Percentiles rank a stretch among this genome's conserved stretches.
Conservation (phyloP, 2,113 vertebrate species). For the Elgaria multicarinata region DNA sequence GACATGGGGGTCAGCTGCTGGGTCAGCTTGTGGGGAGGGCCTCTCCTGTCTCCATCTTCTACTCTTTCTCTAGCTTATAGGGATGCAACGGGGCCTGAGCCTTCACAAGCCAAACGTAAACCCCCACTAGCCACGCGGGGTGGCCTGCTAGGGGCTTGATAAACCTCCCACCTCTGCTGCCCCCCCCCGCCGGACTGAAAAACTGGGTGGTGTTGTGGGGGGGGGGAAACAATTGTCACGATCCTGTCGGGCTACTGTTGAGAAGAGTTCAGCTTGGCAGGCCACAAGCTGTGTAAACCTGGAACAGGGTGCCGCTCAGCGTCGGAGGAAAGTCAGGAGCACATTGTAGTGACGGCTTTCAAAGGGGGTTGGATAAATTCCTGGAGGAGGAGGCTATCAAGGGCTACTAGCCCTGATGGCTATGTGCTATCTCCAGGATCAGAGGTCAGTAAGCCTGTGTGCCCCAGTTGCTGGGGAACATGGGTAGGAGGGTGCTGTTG, state of each 20-base stretch:
- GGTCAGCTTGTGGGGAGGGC: not conserved
- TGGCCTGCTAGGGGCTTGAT: not conserved
- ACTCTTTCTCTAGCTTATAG: not conserved
- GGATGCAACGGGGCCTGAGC: not conserved
- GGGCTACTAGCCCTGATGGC: no score
- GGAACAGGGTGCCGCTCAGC: not conserved
- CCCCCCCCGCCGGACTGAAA: not conserved
- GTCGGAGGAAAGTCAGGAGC: not conserved
- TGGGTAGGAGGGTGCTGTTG: no score
- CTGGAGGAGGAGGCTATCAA: no score
- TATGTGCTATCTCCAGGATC: no score
- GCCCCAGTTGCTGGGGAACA: no score
- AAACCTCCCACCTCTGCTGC: no score
- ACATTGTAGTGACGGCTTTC: no score
- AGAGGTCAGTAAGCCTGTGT: no score
- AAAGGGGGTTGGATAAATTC: no score
- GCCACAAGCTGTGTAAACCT: no score
- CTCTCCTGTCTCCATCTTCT: not conserved
- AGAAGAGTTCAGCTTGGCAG: no score
- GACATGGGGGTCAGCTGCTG: not conserved
- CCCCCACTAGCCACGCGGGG: not conserved
- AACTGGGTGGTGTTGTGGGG: not conserved
- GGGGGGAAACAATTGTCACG: not conserved
- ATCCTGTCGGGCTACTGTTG: no score
- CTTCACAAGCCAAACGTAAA: not conserved